Evolutionary conservation across 2,797 vertebrate genomes (phyloP), one percentile per base, ranked within the genome.

Genomic region (Podarcis siculus): DNA sequence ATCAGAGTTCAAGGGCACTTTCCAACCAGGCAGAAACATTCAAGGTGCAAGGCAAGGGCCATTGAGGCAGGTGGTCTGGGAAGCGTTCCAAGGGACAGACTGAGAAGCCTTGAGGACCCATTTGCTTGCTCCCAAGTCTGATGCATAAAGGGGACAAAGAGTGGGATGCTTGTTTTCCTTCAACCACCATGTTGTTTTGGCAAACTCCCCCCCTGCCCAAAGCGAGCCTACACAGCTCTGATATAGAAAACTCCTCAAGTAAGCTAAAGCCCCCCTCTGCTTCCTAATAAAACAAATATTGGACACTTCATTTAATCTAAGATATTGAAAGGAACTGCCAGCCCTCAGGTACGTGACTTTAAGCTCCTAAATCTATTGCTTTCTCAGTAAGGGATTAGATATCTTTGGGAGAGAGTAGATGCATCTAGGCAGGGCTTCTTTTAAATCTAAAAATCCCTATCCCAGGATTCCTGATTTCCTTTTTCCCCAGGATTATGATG

Each of bases 251-350:
- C 89, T 93, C 90, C 87, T 94, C 91, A 96, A 94, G 95, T 96
- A 94, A 97, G 97, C 92, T 89, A 92, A 95, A 95, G 93, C 93
- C 95, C 92, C 95, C 49, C 19, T 21, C 76, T 21, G 17, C 39
- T n/a, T 42, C 15, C 37, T 95, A 96, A 96, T 96, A 97, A 96
- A 96, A 95, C 94, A 95, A 96, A 95, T 96, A 97, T 96, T 97
- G 96, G 95, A 96, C 96, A 97, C 95, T 96, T 97, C 96, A 97
- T 96, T 97, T 96, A 93, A 95, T 95, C 92, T 95, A 95, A 96
- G 95, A 96, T 96, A 96, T 94, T 96, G 96, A 96, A 96, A 96
- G 96, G 95, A 95, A 95, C 96, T 96, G 95, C 92, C 91, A 92
- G 95, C 94, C 95, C 95, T 94, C 94, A 90, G 95, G 92, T 96